These are phyloP conservation scores for Gonatopus flavifemur DNA, from an alignment of 1,140 invertebrate species.

Conservation along the genomic window DNA sequence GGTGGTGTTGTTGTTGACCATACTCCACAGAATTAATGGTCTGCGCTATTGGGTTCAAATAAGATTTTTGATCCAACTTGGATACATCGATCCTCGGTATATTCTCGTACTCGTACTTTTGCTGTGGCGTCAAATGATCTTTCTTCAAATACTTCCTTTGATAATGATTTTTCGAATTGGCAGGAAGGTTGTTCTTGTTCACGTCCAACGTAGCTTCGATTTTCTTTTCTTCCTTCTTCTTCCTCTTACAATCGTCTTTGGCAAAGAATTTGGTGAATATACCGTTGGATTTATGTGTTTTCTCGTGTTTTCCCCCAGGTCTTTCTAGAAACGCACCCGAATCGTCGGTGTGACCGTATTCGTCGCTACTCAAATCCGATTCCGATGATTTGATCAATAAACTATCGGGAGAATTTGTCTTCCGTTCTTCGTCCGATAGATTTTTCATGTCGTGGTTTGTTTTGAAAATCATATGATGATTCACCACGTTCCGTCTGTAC, in stretches of 20 bases:
- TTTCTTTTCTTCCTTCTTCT: conserved; percentile 25
- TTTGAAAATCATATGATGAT: conserved; percentile 2
- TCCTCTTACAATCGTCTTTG: conserved; percentile 34
- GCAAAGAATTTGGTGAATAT: conserved; percentile 53
- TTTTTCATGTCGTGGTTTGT: conserved; percentile 28
- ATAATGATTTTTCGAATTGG: conserved; percentile 19
- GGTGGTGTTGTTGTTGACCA: conserved; percentile 24
- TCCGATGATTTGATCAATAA: conserved; percentile 52
- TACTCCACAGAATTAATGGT: conserved; percentile 7
- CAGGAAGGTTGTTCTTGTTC: conserved; percentile 38
- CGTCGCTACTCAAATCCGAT: conserved; percentile 52
- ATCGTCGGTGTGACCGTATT: conserved; percentile 53
- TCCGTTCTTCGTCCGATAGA: conserved; percentile 51
- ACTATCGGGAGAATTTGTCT: conserved; percentile 54
- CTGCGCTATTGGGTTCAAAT: conserved; percentile 10
- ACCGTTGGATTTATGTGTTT: conserved; percentile 21
- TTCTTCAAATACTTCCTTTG: conserved; percentile 21
- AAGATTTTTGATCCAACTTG: conserved; percentile 44
- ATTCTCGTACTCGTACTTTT: conserved; percentile 52
- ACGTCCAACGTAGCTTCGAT: conserved; percentile 28
- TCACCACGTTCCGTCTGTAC: conserved; percentile 8
- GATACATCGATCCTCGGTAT: conserved; percentile 54
- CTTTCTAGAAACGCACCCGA: conserved; percentile 54
- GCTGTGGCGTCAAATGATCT: conserved; percentile 26
- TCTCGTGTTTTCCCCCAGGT: conserved; percentile 36